Base-by-base conservation (phyloP, 2,888 invertebrate species). In the Drosophila anomalipes region DNA sequence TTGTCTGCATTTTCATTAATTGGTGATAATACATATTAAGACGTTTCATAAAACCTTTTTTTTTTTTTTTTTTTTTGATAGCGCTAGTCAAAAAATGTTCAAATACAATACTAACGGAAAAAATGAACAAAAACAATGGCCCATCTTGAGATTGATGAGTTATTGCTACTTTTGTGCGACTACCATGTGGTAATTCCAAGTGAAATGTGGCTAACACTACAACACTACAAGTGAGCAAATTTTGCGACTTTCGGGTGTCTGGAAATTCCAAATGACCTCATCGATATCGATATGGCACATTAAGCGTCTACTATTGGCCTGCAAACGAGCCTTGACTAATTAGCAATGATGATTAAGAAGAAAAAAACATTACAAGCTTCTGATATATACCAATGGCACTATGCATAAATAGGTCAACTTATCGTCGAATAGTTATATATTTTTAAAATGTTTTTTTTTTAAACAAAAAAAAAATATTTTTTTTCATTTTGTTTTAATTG, bases 1-100 rank as follows among this genome's bases (percentile, higher is more conserved):
- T 64, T 57, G 62, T 56, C 77, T 76, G 77, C 76, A 70, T 65
- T 75, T 39, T 68, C 54, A 63, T 10, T 65, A 72, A 56, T 67
- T 64, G 19, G 81, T 78, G 80, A 75, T 76, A 44, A 66, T 68
- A 69, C 66, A 69, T 71, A 65, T 71, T 72, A 44, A 44, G 51
- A 81, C 61, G 53, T 59, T 53, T 62, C 30, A 78, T 61, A 77
- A 65, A 67, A 77, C 61, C 51, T 61, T 57, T 60, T 57, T 14
- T 26, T 63, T 56, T 19, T 44, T 44, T n/a, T 22, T 22, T 22
- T 22, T 22, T 22, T 22, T 22, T 22, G 22, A n/a, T 49, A 67
- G 53, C 74, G 44, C 80, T 80, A 80, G 57, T 81, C 80, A 80
- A 80, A 80, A 69, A n/a, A 70, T 47, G 16, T 57, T 52, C 33